Evolutionary conservation across 1,140 invertebrate species (phyloP).

Genomic region (Sarcophaga peregrina): DNA sequence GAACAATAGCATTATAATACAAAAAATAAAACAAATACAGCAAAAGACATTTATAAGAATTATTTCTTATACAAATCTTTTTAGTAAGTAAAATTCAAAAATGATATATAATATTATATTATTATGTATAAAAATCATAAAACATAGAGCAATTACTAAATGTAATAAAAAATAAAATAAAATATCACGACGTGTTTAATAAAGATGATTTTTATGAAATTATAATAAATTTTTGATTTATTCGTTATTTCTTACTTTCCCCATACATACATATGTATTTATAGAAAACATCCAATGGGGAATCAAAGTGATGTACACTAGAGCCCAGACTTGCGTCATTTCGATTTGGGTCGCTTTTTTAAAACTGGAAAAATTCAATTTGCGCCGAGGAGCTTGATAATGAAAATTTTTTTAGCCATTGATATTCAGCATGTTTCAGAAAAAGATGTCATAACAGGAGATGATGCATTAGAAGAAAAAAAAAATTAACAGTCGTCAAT

Average conservation of each 20-base stretch:
- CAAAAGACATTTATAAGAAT: constrained; percentile 31
- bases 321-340: no score
- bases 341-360: no score
- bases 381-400: no score
- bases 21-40: not conserved
- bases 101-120: constrained; percentile 17
- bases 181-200: constrained; percentile 23
- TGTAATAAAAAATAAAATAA: constrained; percentile 10
- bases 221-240: not conserved
- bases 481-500: no score
- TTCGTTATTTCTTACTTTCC: not conserved
- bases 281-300: not conserved
- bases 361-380: no score
- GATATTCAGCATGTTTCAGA: no score
- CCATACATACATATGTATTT: not conserved
- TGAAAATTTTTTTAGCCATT: no score
- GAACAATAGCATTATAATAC: constrained; percentile 23
- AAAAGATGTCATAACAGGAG: no score
- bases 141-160: constrained; percentile 40
- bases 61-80: not conserved
- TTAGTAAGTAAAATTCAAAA: constrained; percentile 30
- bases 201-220: constrained; percentile 36
- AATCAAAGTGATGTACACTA: not conserved
- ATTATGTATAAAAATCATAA: constrained; percentile 14
- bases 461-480: no score